phyloP scores from a whole-genome alignment of 2,113 vertebrate species.

The Actenoides lindsayi region DNA sequence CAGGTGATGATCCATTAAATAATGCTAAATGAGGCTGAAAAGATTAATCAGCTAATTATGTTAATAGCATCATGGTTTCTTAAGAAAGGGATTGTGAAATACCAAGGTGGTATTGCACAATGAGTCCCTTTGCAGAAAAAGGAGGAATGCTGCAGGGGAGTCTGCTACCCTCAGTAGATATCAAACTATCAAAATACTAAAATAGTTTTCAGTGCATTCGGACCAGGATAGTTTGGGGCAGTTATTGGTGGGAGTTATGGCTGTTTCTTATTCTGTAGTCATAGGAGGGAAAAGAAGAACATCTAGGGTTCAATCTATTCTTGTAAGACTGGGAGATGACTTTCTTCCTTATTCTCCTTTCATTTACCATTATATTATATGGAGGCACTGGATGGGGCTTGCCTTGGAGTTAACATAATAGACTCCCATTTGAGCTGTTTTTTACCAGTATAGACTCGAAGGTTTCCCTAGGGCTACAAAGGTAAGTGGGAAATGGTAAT shows the following conservation, averaged over 20 bases:
- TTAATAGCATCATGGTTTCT: constrained; percentile 2
- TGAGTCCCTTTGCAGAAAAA: background rate
- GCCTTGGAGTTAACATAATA: background rate
- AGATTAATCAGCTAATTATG: constrained; percentile 22
- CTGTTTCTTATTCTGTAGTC: background rate
- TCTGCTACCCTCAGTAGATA: background rate
- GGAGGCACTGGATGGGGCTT: background rate
- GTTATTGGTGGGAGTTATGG: background rate
- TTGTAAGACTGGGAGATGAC: background rate
- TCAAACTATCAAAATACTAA: background rate
- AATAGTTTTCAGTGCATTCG: background rate
- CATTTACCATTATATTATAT: background rate
- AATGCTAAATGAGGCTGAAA: constrained; percentile 11
- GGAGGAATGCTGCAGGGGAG: background rate
- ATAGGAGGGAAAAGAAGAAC: background rate
- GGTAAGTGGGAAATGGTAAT: background rate
- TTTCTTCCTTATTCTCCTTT: background rate
- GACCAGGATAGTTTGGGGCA: background rate
- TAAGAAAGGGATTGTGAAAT: background rate
- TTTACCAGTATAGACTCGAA: background rate
- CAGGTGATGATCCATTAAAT: constrained; percentile 10
- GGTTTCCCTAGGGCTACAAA: background rate
- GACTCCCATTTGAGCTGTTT: background rate
- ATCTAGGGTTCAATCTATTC: background rate
- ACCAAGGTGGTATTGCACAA: background rate